phyloP scores from a whole-genome alignment of 1,140 invertebrate species.

The Drosophila tristis region DNA sequence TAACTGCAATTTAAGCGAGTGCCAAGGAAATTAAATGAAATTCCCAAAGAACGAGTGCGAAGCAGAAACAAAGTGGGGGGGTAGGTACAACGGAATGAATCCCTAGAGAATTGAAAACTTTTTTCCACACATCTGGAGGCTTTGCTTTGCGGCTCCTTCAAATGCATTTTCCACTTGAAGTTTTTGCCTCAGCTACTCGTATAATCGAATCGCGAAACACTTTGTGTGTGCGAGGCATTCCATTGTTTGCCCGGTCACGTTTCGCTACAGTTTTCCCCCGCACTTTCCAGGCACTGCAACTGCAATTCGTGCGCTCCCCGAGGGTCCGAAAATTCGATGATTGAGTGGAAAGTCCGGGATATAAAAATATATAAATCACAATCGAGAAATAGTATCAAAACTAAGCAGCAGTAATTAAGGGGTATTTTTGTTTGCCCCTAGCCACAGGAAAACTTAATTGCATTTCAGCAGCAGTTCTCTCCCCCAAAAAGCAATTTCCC shows the following conservation, averaged over 20 bases:
- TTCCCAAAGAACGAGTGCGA: constrained; percentile 13
- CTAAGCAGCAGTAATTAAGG: constrained; percentile 59
- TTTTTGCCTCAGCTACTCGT: neutral
- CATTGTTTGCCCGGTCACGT: constrained; percentile 40
- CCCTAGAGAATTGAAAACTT: neutral
- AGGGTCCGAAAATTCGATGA: constrained; percentile 24
- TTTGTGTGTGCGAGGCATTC: constrained; percentile 1
- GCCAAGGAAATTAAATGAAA: constrained; percentile 44
- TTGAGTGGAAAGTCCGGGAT: neutral
- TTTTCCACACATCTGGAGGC: constrained; percentile 5
- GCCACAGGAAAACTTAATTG: constrained; percentile 25
- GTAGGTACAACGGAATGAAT: too few relatives aligned
- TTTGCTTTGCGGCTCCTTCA: neutral
- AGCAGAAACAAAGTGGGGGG: neutral
- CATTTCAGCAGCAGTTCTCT: constrained; percentile 21
- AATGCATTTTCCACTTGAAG: constrained; percentile 15
- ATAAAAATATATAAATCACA: constrained; percentile 33
- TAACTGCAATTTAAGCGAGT: constrained; percentile 50
- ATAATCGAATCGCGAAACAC: constrained; percentile 23
- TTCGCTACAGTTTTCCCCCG: constrained; percentile 5
- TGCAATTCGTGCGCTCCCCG: constrained; percentile 18
- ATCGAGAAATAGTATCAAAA: constrained; percentile 44
- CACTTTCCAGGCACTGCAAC: constrained; percentile 6
- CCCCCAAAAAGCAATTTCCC: constrained; percentile 5
- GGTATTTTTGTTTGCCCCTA: constrained; percentile 17